phyloP scores from a whole-genome alignment of 1,140 invertebrate genomes.

The Zophobas morio region DNA sequence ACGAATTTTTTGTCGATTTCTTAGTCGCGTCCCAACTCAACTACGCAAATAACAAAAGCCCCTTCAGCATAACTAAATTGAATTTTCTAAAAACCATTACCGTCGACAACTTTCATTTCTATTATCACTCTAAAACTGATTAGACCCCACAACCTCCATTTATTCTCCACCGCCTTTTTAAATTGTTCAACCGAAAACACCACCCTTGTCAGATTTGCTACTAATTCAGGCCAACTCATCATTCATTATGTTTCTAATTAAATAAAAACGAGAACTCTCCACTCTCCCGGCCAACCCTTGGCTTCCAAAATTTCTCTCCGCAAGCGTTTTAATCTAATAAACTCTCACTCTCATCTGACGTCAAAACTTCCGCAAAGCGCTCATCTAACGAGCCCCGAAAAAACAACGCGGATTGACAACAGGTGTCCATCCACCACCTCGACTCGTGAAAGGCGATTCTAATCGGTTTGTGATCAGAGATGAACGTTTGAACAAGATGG shows the following conservation, averaged over 20 bases:
- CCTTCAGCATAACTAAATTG: constrained; percentile 20
- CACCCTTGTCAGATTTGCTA: background rate
- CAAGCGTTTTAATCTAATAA: constrained; percentile 19
- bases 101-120: constrained; percentile 24
- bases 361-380: no score
- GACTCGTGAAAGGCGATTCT: constrained; percentile 21
- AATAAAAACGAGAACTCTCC: constrained; percentile 24
- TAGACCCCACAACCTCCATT: background rate
- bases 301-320: background rate
- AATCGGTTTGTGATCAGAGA: background rate
- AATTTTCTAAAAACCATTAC: constrained; percentile 27
- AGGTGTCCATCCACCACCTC: constrained; percentile 20
- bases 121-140: constrained; percentile 10
- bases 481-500: constrained; percentile 70
- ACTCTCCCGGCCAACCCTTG: background rate
- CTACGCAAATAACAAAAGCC: constrained; percentile 2
- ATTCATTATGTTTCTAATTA: background rate
- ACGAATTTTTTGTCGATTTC: no score
- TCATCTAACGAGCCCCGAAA: background rate
- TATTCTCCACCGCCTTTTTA: background rate
- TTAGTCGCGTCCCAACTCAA: no score
- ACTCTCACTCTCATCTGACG: background rate
- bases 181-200: no score
- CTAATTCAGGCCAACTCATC: background rate
- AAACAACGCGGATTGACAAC: constrained; percentile 6